These are phyloP conservation scores for Pseudopodoces humilis DNA, from an alignment of 2,113 vertebrate species.

Conservation along the genomic window DNA sequence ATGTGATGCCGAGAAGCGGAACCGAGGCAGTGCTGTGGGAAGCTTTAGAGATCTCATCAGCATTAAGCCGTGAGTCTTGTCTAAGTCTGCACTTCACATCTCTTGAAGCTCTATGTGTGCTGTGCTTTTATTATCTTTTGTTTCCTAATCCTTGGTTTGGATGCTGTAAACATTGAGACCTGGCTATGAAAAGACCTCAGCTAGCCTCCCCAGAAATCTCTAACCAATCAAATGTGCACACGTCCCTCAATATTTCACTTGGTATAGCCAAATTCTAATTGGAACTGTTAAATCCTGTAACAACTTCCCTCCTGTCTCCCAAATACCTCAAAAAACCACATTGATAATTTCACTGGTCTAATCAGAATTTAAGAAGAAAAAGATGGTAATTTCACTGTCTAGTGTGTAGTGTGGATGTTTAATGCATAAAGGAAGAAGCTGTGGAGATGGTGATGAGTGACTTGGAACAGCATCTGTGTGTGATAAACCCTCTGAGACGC, in stretches of 20 bases:
- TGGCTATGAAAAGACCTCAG: neutral
- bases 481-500: neutral
- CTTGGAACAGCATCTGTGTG: neutral
- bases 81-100: neutral
- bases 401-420: neutral
- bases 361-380: neutral
- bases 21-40: slow-evolving; percentile 81
- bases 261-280: neutral
- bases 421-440: neutral
- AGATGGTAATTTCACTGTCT: neutral
- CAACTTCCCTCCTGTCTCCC: neutral
- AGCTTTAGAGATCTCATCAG: slow-evolving; percentile 94
- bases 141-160: neutral
- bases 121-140: neutral
- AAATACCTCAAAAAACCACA: neutral
- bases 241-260: neutral
- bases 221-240: neutral
- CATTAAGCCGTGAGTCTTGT: slow-evolving; percentile 91
- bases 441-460: neutral
- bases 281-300: neutral
- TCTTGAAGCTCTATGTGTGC: neutral
- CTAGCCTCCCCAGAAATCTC: neutral
- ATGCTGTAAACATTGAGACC: neutral
- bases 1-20: slow-evolving; percentile 82
- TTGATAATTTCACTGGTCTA: neutral